These are phyloP conservation scores for Branchipolynoe longqiensis DNA, from an alignment of 2,888 invertebrate species.

Conservation along the genomic window DNA sequence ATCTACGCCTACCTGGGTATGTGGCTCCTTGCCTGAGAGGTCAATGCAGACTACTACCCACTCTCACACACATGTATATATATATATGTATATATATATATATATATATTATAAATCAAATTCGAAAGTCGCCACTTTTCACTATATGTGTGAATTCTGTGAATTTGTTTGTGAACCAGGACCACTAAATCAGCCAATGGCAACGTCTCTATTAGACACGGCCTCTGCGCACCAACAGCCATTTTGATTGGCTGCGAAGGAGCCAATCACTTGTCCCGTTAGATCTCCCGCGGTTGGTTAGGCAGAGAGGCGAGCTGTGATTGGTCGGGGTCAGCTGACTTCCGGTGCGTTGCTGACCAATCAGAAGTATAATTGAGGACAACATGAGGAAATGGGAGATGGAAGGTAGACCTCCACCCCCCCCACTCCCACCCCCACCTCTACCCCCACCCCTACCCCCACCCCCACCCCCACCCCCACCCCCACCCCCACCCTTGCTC, in stretches of 20 bases:
- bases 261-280: constrained; percentile 33
- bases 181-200: background rate
- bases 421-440: too few relatives aligned
- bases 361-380: constrained; percentile 37
- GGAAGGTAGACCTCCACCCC: too few relatives aligned
- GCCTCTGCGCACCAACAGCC: background rate
- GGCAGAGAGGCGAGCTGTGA: constrained; percentile 7
- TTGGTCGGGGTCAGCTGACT: constrained; percentile 16
- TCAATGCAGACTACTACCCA: too few relatives aligned
- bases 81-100: background rate
- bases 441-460: too few relatives aligned
- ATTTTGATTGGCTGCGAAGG: constrained; percentile 42
- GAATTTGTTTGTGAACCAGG: too few relatives aligned
- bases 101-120: background rate
- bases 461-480: too few relatives aligned
- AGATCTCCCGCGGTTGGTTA: constrained; percentile 8
- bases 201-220: constrained; percentile 35
- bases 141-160: too few relatives aligned
- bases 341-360: constrained; percentile 15
- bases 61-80: too few relatives aligned
- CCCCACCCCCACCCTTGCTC: too few relatives aligned
- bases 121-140: background rate
- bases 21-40: too few relatives aligned
- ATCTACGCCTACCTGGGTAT: too few relatives aligned
- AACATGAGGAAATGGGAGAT: too few relatives aligned